Base-by-base conservation (phyloP, 2,113 vertebrate species). In the Oryzias woworae region DNA sequence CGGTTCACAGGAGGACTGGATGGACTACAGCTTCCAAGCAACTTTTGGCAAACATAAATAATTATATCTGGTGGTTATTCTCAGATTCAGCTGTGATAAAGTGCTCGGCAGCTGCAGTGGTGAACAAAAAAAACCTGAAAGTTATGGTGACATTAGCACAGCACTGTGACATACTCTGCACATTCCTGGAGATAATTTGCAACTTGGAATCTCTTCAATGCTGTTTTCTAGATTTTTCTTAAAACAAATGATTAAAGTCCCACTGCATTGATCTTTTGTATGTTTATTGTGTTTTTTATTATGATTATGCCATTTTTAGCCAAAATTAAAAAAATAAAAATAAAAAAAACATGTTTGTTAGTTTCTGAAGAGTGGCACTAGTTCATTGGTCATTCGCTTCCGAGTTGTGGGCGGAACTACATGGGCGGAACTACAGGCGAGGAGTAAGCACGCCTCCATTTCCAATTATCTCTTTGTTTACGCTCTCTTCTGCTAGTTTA, bases 1-100 rank as follows among this genome's bases (percentile, higher is more conserved):
- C 47, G 52, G 56, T 82, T 71, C 63, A 69, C 66, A 53, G 59
- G 67, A 75, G 64, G 70, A 71, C 70, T 81, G 53, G n/a, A 64
- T 53, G 70, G 72, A 82, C 68, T 69, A 68, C 14, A 7, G 56
- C 59, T 14, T 70, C 66, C 75, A 55, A 57, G 73, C 61, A 59
- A 48, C 45, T 76, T 66, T 77, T 80, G 71, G 73, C 80, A 76
- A 70, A 58, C 58, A 68, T 66, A 72, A 61, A 73, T 62, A 64
- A 64, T 72, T 26, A 62, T 69, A 59, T 56, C 4, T 43, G 41
- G 13, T 22, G 55, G 43, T 64, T 79, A 66, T 78, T 80, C 78
- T 69, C 42, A 28, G 18, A 72, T 60, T 49, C 62, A 44, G 69
- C 28, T 13, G 54, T 16, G 26, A 71, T 68, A 41, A 67, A 58